Evolutionary conservation across 2,888 invertebrate genomes (phyloP).

Genomic region (Dasysyrphus tricinctus): DNA sequence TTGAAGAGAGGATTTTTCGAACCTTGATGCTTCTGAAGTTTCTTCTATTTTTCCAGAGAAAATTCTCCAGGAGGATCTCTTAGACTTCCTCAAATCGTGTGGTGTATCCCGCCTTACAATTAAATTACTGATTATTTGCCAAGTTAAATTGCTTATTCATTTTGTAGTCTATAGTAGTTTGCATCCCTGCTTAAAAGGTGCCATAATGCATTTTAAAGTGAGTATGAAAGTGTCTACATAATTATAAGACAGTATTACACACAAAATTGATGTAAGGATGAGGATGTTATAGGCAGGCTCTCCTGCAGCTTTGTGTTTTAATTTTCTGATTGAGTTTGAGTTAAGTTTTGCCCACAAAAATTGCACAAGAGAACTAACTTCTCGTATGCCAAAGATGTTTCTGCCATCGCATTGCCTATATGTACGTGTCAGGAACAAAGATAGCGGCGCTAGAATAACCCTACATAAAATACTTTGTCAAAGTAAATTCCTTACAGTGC

Average conservation of each 20-base stretch:
- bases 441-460: slow-evolving; percentile 14
- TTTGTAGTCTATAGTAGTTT: no score
- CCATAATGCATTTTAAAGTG: slow-evolving; percentile 32
- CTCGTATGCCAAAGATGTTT: slow-evolving; percentile 54
- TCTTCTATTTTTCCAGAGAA: no score
- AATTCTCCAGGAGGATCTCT: no score
- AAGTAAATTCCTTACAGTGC: slow-evolving; percentile 22
- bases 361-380: slow-evolving; percentile 39
- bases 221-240: slow-evolving; percentile 33
- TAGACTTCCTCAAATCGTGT: no score
- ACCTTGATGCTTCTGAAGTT: no score
- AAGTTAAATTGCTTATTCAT: no score
- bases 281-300: slow-evolving; percentile 29
- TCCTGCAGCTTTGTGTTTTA: slow-evolving; percentile 24
- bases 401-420: slow-evolving; percentile 37
- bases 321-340: slow-evolving; percentile 48
- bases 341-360: slow-evolving; percentile 17
- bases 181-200: no score
- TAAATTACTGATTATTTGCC: no score
- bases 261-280: slow-evolving; percentile 30
- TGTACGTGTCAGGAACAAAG: slow-evolving; percentile 26
- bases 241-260: no score
- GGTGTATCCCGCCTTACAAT: no score
- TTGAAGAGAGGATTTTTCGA: no score
- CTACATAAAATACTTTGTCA: slow-evolving; percentile 44